Percentiles rank a stretch among this genome's conserved stretches.
phyloP scores from a whole-genome alignment of 2,113 vertebrate genomes.

The Channa maculata region DNA sequence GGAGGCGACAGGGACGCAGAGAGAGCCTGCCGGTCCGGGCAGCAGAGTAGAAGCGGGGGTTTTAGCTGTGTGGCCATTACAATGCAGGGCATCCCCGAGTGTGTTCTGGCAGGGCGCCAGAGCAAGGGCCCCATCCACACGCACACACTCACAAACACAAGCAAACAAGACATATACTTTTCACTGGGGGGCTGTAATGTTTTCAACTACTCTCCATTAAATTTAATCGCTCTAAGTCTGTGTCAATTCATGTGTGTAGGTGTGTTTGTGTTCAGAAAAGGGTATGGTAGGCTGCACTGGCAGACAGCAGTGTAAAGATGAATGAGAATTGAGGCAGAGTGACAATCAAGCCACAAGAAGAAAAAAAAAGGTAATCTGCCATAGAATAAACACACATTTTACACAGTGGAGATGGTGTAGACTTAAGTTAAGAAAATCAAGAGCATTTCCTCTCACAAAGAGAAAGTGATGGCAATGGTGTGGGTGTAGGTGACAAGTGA shows the following conservation, averaged over 20 bases:
- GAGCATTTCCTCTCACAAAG: neutral
- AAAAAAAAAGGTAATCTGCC: neutral
- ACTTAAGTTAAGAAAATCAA: neutral
- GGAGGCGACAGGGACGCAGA: constrained; percentile 39
- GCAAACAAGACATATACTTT: constrained; percentile 46
- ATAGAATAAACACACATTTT: constrained; percentile 5
- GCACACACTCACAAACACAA: constrained; percentile 31
- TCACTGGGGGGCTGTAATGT: constrained; percentile 24
- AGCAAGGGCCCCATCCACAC: constrained; percentile 27
- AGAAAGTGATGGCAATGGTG: neutral
- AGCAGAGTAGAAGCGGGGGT: neutral
- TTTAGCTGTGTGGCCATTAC: constrained; percentile 58
- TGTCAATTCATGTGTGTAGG: constrained; percentile 13
- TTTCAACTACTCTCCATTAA: constrained; percentile 47
- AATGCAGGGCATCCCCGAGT: constrained; percentile 73
- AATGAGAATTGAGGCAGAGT: neutral
- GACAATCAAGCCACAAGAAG: constrained; percentile 20
- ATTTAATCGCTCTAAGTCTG: constrained; percentile 51
- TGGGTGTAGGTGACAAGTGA: constrained; percentile 43
- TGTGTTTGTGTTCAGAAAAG: constrained; percentile 3
- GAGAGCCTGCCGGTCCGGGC: neutral
- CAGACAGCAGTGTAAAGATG: neutral
- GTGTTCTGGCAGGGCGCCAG: constrained; percentile 52
- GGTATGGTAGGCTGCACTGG: neutral
- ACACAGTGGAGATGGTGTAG: neutral